Conservation (phyloP, 1,140 invertebrate genomes). For the Anastrepha obliqua region DNA sequence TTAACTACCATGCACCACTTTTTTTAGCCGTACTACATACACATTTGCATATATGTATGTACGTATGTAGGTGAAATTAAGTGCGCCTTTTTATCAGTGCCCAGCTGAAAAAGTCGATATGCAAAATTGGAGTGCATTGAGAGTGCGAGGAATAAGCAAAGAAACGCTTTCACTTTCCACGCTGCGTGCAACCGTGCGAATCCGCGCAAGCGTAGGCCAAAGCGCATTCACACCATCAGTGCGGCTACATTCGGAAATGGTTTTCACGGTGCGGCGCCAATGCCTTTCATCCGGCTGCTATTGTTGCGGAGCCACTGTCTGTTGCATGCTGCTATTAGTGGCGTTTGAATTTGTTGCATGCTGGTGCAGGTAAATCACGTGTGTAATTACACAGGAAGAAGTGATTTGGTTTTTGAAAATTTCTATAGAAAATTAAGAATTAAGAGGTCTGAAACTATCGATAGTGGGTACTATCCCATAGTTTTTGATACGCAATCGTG, state of each 20-base stretch:
- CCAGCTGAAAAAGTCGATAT: constrained; percentile 8
- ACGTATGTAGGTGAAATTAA: neutral
- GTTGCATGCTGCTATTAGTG: neutral
- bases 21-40: neutral
- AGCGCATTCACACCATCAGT: constrained; percentile 18
- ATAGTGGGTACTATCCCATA: no score
- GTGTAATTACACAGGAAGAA: neutral
- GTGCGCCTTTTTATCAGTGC: neutral
- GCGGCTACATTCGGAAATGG: constrained; percentile 3
- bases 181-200: constrained; percentile 3
- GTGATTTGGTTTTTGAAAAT: neutral
- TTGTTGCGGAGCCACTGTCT: no score
- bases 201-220: constrained; percentile 6
- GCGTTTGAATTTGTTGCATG: neutral
- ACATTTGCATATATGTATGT: neutral
- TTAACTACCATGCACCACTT: constrained; percentile 13
- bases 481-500: no score
- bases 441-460: no score
- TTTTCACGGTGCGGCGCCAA: constrained; percentile 34
- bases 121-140: constrained; percentile 36
- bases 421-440: neutral
- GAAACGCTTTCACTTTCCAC: constrained; percentile 41
- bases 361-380: no score
- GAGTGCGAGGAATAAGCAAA: neutral
- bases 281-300: constrained; percentile 5